Evolutionary conservation across 2,113 vertebrate species (phyloP).

Genomic region (Embiotoca jacksoni): DNA sequence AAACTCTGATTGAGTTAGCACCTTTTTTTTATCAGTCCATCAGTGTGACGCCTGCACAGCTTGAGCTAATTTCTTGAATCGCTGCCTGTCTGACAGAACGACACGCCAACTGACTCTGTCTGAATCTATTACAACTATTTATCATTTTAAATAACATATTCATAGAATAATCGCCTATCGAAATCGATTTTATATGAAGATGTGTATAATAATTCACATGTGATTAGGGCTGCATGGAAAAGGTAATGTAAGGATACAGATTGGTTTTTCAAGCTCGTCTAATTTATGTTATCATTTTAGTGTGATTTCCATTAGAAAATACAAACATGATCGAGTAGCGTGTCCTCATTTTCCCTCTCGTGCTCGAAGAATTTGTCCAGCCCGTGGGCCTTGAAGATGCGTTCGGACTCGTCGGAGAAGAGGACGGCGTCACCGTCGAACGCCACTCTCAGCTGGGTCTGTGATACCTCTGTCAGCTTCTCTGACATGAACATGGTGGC

Average conservation of each 20-base stretch:
- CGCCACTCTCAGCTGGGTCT: conserved; percentile 94
- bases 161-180: conserved; percentile 1
- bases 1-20: conserved; percentile 3
- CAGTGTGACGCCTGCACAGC: not conserved
- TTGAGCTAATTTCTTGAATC: conserved; percentile 8
- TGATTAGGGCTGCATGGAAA: conserved; percentile 8
- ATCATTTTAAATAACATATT: conserved; percentile 34
- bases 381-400: conserved; percentile 96
- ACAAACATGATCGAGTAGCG: conserved; percentile 92
- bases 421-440: conserved; percentile 97
- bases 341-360: conserved; percentile 93
- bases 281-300: not conserved
- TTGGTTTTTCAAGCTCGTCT: not conserved
- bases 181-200: not conserved
- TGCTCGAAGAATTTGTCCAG: conserved; percentile 98
- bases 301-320: not conserved
- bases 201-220: conserved; percentile 13
- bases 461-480: conserved; percentile 87
- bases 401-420: conserved; percentile 97
- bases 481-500: conserved; percentile 96
- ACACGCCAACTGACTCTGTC: not conserved
- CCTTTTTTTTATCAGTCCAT: conserved; percentile 2
- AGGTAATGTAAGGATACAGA: not conserved
- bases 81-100: conserved; percentile 1
- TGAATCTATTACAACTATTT: conserved; percentile 16